Base-by-base conservation (phyloP, 1,140 invertebrate genomes). In the Drosophila jambulina region DNA sequence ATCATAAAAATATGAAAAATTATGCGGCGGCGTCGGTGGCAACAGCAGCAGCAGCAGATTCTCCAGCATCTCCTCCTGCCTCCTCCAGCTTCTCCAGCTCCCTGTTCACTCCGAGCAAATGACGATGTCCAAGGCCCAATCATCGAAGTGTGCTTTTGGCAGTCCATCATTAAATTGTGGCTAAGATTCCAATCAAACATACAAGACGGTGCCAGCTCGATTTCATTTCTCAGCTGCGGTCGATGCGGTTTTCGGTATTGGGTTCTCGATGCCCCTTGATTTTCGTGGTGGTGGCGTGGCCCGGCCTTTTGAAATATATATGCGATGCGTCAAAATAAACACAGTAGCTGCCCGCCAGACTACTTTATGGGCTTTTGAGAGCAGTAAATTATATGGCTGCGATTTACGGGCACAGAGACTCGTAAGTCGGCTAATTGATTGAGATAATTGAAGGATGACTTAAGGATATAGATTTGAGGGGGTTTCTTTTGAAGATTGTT, bases 1-100 rank as follows among this genome's bases (percentile, higher is more conserved):
- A 91, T 91, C 82, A 90, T 78, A 90, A 90, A 88, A 90, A 90
- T 90, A 90, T 90, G 82, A 90, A 91, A 91, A 90, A 91, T 91
- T 90, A 80, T 90, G 86, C 81, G 81, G 84, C 79, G 59, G 63
- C 80, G 80, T 68, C 80, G 75, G 80, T 64, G 70, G 46, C 58
- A 56, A 21, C 34, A 54, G 51, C 34, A 36, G 32, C 15, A 54
- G 51, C 32, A 34, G 49, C 29, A 21, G 21, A 46, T 21, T 49
- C 48, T 69, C 42, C 34, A 57, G 51, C 48, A 49, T 29, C 46
- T 49, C 17, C 46, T n/a, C 17, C 48, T 17, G n/a, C 10, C n/a
- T 48, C 32, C 21, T 15, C 12, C 54, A 53, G 46, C 53, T 32
- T 6, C 43, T 42, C 42, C 34, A 29, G 27, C 27, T 12, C 27